Conservation (phyloP, 2,888 invertebrate genomes). For the Steinernema carpocapsae region DNA sequence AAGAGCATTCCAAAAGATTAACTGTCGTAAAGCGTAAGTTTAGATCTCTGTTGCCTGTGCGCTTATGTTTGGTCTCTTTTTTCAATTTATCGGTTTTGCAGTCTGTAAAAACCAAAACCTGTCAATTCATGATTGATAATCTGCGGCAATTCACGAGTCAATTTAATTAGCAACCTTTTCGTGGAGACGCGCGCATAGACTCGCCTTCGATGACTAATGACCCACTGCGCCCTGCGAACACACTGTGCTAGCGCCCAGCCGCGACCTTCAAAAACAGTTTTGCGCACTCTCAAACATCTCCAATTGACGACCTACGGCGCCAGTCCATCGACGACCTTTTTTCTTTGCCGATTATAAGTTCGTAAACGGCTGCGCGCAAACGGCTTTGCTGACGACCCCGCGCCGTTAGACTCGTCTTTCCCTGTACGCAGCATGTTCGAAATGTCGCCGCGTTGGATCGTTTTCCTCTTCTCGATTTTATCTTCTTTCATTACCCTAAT, state of each 20-base stretch:
- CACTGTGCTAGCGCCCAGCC: constrained; percentile 15
- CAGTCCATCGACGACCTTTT: constrained; percentile 28
- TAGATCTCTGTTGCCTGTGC: too few species aligned
- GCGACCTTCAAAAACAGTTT: constrained; percentile 32
- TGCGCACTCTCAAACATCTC: neutral
- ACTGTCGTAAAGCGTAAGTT: too few species aligned
- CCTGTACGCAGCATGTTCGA: too few species aligned
- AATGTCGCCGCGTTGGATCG: too few species aligned
- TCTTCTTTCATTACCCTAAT: too few species aligned
- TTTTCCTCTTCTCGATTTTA: too few species aligned
- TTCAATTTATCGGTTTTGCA: too few species aligned
- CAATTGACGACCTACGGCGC: neutral
- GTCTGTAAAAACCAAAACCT: too few species aligned
- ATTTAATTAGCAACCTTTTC: constrained; percentile 30
- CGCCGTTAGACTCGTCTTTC: too few species aligned
- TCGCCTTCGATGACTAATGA: constrained; percentile 9
- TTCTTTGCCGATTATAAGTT: constrained; percentile 29
- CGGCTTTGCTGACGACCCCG: neutral
- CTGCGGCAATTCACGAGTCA: neutral
- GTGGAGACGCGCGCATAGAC: neutral
- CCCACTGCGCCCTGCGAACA: neutral
- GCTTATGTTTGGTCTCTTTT: too few species aligned
- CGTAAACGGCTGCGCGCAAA: constrained; percentile 31
- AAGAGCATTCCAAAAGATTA: too few species aligned
- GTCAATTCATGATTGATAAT: constrained; percentile 7